Evolutionary conservation across 1,140 invertebrate genomes (phyloP), one percentile per base, ranked within the genome.

Genomic region (Euglossa dilemma): DNA sequence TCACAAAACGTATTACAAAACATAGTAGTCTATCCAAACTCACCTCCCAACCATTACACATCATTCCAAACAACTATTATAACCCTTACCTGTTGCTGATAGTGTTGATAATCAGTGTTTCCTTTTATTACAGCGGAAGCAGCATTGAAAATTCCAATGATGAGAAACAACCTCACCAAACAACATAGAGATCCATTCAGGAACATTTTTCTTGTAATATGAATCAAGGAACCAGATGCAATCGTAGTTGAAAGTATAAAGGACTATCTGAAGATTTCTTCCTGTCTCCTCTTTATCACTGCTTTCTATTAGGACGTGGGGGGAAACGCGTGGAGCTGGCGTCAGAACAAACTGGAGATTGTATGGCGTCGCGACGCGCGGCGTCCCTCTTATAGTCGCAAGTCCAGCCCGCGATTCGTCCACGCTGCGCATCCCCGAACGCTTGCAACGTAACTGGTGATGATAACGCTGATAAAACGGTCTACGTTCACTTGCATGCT

Each of bases 341-440:
- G 47, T 59, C 76, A 64, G 85, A 67, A 72, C 71, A 59, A 79
- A 73, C 66, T 66, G 82, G 50, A 74, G 87, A 77, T 88, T 92
- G 89, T 92, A 89, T 88, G 91, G 87, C 92, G 92, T 91, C 91
- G 92, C 90, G 90, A 92, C 91, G 88, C 89, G 76, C 86, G 89
- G 81, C 90, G 91, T 92, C 89, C 89, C 91, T 92, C 92, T 93
- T 93, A 93, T 93, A 93, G 81, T 54, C 84, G 77, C 69, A 80
- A 73, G 83, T 79, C 80, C 85, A 75, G 77, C 47, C 63, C 90
- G 88, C 91, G 90, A 86, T 89, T 87, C 86, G 89, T 90, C 85
- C 87, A 87, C 80, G 82, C 89, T 90, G 91, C 91, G 91, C 91
- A 92, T 91, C 91, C 92, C 91, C 90, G 80, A 91, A 84, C 89